These are phyloP conservation scores for Caenorhabditis sp. DNA, from an alignment of 2,888 invertebrate genomes.

Conservation along the genomic window DNA sequence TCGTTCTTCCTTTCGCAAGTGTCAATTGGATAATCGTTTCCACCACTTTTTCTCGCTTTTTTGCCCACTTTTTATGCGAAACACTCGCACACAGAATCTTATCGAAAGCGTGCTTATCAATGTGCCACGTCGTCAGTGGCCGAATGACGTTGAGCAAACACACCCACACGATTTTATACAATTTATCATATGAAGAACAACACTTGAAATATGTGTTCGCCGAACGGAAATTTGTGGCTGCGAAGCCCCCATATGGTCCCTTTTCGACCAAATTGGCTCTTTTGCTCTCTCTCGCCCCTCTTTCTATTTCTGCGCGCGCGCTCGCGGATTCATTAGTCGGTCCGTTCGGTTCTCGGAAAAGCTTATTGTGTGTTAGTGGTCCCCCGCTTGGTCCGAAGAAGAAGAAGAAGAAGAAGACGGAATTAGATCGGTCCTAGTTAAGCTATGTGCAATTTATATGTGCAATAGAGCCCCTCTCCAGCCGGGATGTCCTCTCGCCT, in stretches of 20 bases:
- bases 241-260: slow-evolving; percentile 31
- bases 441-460: slow-evolving; percentile 61
- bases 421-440: slow-evolving; percentile 49
- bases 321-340: slow-evolving; percentile 43
- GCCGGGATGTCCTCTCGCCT: background rate
- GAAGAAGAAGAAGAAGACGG: slow-evolving; percentile 14
- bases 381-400: background rate
- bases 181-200: too few relatives aligned
- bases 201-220: too few relatives aligned
- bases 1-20: background rate
- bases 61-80: too few relatives aligned
- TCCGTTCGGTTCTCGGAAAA: slow-evolving; percentile 19
- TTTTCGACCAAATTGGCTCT: slow-evolving; percentile 42
- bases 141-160: too few relatives aligned
- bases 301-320: background rate
- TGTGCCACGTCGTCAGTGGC: slow-evolving; percentile 45
- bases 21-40: too few relatives aligned
- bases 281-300: slow-evolving; percentile 7
- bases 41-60: too few relatives aligned
- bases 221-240: too few relatives aligned
- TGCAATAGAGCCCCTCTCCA: slow-evolving; percentile 6
- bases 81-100: too few relatives aligned
- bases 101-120: too few relatives aligned
- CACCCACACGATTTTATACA: too few relatives aligned
- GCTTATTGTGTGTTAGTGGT: slow-evolving; percentile 25